phyloP scores from a whole-genome alignment of 2,888 invertebrate genomes.

The Macrosiphum euphorbiae region DNA sequence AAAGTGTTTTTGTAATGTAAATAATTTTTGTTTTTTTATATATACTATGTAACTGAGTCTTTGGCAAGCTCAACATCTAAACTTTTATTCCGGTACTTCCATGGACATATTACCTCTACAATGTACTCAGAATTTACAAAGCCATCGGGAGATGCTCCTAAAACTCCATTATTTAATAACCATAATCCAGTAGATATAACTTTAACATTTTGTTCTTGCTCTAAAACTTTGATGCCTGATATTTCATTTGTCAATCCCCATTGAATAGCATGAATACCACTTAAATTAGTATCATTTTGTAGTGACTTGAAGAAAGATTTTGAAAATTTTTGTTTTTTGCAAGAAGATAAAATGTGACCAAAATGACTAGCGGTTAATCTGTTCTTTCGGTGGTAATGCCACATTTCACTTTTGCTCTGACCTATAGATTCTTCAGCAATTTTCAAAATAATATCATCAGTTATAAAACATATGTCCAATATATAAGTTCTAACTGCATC shows the following conservation, averaged over 20 bases:
- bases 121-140: too few species aligned
- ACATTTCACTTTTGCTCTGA: neutral
- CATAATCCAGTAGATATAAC: too few species aligned
- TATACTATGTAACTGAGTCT: too few species aligned
- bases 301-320: neutral
- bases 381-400: neutral
- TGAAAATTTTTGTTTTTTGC: neutral
- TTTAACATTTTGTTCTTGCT: too few species aligned
- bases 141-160: too few species aligned
- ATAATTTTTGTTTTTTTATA: too few species aligned
- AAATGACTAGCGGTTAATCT: neutral
- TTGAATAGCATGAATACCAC: slow-evolving; percentile 24
- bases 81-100: too few species aligned
- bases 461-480: neutral
- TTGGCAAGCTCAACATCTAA: too few species aligned
- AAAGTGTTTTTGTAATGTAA: too few species aligned
- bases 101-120: too few species aligned
- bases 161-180: too few species aligned
- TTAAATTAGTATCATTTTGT: slow-evolving; percentile 25
- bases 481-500: neutral
- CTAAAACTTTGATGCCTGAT: slow-evolving; percentile 19
- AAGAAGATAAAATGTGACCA: neutral
- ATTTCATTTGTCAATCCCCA: slow-evolving; percentile 43
- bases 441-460: neutral
- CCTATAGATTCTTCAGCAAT: neutral